phyloP scores from a whole-genome alignment of 2,888 invertebrate genomes.

The Polyommatus iphigenia region DNA sequence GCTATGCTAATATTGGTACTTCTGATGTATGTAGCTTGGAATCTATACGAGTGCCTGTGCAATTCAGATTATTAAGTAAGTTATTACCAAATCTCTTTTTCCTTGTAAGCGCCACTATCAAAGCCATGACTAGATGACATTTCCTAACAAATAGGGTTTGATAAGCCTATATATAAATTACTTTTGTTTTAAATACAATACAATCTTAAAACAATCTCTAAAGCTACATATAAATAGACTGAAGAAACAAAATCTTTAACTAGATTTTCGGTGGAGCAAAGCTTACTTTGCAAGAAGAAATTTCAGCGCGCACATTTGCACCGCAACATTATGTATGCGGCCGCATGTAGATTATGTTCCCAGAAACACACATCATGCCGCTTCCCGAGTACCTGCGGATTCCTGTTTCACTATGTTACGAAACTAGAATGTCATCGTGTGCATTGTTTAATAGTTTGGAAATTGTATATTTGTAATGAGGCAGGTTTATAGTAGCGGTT shows the following conservation, averaged over 20 bases:
- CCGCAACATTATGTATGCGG: slow-evolving; percentile 25
- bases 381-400: slow-evolving; percentile 16
- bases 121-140: not conserved
- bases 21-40: slow-evolving; percentile 1
- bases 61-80: slow-evolving; percentile 4
- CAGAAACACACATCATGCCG: slow-evolving; percentile 7
- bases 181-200: too few relatives aligned
- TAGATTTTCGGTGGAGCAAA: slow-evolving; percentile 12
- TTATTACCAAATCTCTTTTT: not conserved
- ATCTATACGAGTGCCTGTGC: not conserved
- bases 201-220: not conserved
- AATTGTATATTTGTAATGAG: not conserved
- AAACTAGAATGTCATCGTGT: not conserved
- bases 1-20: not conserved
- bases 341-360: slow-evolving; percentile 27
- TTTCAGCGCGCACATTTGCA: slow-evolving; percentile 14
- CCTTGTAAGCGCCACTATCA: not conserved
- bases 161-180: too few relatives aligned
- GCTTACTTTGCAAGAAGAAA: not conserved
- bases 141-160: not conserved
- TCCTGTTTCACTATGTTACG: not conserved
- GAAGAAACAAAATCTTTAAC: not conserved
- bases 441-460: slow-evolving; percentile 17
- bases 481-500: not conserved
- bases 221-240: not conserved